Evolutionary conservation across 2,888 invertebrate genomes (phyloP).

Genomic region (Phoenoteleia sp.): DNA sequence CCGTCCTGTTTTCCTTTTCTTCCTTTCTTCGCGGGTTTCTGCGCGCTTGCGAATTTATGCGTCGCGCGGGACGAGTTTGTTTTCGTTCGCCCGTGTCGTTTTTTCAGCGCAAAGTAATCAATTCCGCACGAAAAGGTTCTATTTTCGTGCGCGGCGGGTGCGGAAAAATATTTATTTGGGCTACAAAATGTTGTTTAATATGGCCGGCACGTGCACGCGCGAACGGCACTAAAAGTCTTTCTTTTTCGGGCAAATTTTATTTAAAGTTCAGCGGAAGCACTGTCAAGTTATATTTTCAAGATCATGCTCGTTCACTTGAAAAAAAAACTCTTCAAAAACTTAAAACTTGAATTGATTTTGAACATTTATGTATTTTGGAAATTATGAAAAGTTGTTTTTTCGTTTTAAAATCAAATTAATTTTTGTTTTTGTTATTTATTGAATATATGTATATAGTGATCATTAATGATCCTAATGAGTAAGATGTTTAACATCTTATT

Average conservation of each 20-base stretch:
- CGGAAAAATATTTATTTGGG: conserved; percentile 47
- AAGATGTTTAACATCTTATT: too few relatives aligned
- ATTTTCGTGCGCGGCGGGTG: conserved; percentile 24
- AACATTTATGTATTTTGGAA: too few relatives aligned
- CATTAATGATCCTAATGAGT: too few relatives aligned
- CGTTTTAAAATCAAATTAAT: too few relatives aligned
- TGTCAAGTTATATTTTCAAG: too few relatives aligned
- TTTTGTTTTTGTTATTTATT: too few relatives aligned
- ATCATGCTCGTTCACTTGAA: too few relatives aligned
- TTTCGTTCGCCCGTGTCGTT: conserved; percentile 37
- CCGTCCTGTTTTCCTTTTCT: conserved; percentile 26
- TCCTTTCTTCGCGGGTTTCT: conserved; percentile 9
- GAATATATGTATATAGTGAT: too few relatives aligned
- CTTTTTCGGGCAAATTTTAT: neutral
- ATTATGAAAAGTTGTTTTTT: too few relatives aligned
- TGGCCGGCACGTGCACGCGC: conserved; percentile 28
- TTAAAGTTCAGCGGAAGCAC: too few relatives aligned
- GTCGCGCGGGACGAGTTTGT: conserved; percentile 37
- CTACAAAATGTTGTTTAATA: conserved; percentile 45
- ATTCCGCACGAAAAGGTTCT: conserved; percentile 35
- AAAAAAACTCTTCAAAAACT: too few relatives aligned
- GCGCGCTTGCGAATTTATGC: conserved; percentile 39
- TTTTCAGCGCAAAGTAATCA: conserved; percentile 25
- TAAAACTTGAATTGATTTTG: too few relatives aligned
- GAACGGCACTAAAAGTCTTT: neutral